Conservation (phyloP, 2,797 vertebrate species). For the Hydrophis major region DNA sequence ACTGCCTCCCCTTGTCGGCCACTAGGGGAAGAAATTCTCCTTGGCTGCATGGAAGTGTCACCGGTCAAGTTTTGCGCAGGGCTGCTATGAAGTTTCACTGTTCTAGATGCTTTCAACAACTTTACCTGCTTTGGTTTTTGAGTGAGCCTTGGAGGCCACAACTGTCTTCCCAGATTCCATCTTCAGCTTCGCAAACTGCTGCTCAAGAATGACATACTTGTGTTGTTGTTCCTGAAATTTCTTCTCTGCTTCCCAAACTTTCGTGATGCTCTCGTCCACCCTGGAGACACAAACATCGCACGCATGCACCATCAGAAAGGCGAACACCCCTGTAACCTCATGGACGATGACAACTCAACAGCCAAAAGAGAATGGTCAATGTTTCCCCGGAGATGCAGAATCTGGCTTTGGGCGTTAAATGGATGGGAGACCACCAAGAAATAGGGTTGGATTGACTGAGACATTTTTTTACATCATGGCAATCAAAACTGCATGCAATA, state of each 20-base stretch:
- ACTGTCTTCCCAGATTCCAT: slow-evolving; percentile 59
- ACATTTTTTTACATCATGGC: background rate
- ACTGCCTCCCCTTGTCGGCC: background rate
- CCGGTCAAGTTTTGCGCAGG: background rate
- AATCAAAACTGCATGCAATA: background rate
- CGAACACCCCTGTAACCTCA: background rate
- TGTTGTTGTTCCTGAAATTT: slow-evolving; percentile 65
- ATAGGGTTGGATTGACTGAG: background rate
- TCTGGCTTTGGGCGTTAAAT: background rate
- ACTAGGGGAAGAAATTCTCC: background rate
- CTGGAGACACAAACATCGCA: slow-evolving; percentile 53
- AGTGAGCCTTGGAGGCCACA: background rate
- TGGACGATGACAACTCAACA: background rate
- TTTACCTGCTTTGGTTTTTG: slow-evolving; percentile 59
- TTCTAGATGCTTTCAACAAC: background rate
- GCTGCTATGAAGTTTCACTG: background rate
- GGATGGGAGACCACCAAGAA: background rate
- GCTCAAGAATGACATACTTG: slow-evolving; percentile 60
- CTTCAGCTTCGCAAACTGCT: slow-evolving; percentile 71
- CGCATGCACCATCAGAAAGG: background rate
- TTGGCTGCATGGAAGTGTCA: background rate
- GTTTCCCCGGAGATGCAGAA: background rate
- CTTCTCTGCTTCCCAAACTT: slow-evolving; percentile 70
- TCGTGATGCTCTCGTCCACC: slow-evolving; percentile 66
- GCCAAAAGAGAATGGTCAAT: background rate